A percentile compares a stretch with the other conserved stretches of the same genome.
Conservation (phyloP, 2,113 vertebrate genomes). For the Lontra canadensis region DNA sequence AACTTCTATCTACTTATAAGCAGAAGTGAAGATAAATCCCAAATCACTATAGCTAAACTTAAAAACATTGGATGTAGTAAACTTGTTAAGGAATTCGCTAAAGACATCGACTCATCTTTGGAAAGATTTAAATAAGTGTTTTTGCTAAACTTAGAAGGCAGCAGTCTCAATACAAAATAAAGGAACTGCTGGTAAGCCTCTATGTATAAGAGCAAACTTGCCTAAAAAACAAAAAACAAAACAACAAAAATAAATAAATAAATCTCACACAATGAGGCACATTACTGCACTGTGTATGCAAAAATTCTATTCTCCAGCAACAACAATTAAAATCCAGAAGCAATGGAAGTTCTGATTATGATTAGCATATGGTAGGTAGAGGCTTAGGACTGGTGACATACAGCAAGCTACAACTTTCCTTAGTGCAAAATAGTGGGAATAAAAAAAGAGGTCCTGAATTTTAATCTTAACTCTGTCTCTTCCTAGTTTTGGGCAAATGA, state of each 20-base stretch:
- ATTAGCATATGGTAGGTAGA: not conserved
- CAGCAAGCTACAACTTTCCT: not conserved
- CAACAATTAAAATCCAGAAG: not conserved
- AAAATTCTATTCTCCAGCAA: not conserved
- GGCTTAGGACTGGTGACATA: not conserved
- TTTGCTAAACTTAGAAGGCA: not conserved
- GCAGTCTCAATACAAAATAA: not conserved
- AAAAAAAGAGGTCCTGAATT: not conserved
- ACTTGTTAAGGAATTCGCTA: not conserved
- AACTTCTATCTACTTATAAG: conserved; percentile 17
- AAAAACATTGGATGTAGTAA: not conserved
- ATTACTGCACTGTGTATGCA: not conserved
- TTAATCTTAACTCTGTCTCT: not conserved
- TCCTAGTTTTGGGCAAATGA: not conserved
- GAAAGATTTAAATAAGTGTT: not conserved
- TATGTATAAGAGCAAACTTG: not conserved
- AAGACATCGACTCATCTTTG: not conserved
- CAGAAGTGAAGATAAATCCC: not conserved
- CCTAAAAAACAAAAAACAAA: not conserved
- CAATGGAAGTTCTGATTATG: not conserved
- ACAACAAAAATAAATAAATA: not conserved
- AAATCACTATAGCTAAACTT: not conserved
- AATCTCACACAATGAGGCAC: not conserved
- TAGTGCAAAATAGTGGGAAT: not conserved
- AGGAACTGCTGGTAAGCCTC: not conserved